Evolutionary conservation across 2,113 vertebrate species (phyloP), one percentile per base, ranked within the genome.

Genomic region (Falco punctatus): DNA sequence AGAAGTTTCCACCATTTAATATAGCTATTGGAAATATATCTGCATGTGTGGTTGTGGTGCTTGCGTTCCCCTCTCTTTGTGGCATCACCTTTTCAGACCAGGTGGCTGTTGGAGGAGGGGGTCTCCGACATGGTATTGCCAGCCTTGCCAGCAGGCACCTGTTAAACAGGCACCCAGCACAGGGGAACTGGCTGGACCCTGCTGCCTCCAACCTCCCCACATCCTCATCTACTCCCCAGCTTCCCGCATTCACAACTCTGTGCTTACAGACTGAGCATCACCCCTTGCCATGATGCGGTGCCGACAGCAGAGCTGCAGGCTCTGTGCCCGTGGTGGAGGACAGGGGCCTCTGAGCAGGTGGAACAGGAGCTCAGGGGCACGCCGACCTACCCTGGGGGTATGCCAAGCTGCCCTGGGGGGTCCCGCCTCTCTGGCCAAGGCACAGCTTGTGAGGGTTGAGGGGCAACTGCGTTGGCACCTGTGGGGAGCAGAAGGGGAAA

Each of bases 171-270:
- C 8, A 4, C 23, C 23, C 28, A 10, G 15, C 57, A 28, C 4
- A 9, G 35, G 52, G 49, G 9, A 62, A 4, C 38, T 28, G 35
- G 16, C 38, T 10, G n/a, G 51, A 64, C 9, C 51, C 26, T 28
- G 49, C 10, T 8, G 23, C 57, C 35, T 46, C 65, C 55, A 18
- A 5, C 15, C 4, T 18, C 13, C 28, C 44, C 33, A 13, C 35
- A 5, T 8, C 49, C 57, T 42, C 3, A 0, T 40, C 18, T 15
- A 2, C 13, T 22, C 38, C 11, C 26, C 0, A 5, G 10, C 15
- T 27, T 4, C 64, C 24, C 3, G 15, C 35, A 33, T 27, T 46
- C 5, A 0, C 66, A 23, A 23, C 1, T 0, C 48, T 2, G 11
- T 7, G 17, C 64, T 11, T n/a, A 46, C 10, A 54, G 66, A 13